Evolutionary conservation across 2,113 vertebrate genomes (phyloP), one percentile per base, ranked within the genome.

Genomic region (Amblyopsis rosae): DNA sequence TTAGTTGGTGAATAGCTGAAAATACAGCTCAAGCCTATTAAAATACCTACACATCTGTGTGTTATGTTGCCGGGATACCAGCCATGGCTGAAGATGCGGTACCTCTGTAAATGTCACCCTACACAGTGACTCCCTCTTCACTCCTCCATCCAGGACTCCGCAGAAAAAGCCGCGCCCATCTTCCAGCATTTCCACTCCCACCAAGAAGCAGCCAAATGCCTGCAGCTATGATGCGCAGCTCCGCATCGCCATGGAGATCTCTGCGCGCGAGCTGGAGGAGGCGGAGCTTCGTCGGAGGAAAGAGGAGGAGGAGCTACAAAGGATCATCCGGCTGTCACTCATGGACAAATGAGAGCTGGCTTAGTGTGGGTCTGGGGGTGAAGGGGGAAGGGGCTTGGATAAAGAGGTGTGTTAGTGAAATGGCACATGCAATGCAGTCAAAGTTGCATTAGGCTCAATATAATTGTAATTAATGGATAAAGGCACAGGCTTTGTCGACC

Each of bases 221-320:
- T 92, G 86, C 93, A 95, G 93, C 85, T 98, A 98, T 12, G 87
- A 94, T 1, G 94, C 96, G 87, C 96, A 98, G 91, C 92, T 99
- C 67, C 94, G 95, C 15, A 81, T 98, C 83, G 96, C 96, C 82
- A 98, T 98, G 96, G 96, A 95, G 76, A 91, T 98, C 72, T 98
- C 97, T 0, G 95, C 96, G 0, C 93, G 92, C 35, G 96, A 99
- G 88, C 96, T 95, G 86, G 94, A 95, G 76, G 95, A 95, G 79
- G 93, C 93, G 9, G 93, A 96, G 87, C 89, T 91, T 41, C 90
- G 93, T 16, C 93, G 86, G 12, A 92, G 90, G 55, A 95, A 84
- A 80, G 96, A 99, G 80, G 96, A 99, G 61, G 95, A 96, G 85
- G 95, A 98, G 78, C 92, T 98, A 57, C 93, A 96, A 88, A 92